Conservation (phyloP, 2,797 vertebrate species). For the Darevskia nairensis region DNA sequence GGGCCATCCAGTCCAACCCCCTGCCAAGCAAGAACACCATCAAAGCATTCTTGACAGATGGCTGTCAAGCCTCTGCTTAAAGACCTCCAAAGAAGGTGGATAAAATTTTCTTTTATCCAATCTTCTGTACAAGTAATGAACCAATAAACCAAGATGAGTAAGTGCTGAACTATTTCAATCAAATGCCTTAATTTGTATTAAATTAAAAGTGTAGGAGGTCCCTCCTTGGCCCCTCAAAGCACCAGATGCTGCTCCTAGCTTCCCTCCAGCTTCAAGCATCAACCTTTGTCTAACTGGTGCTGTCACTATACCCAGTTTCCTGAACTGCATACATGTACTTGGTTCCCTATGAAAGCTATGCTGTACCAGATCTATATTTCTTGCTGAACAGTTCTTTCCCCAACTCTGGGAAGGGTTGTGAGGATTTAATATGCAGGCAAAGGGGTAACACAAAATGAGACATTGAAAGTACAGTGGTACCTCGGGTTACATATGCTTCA, state of each 20-base stretch:
- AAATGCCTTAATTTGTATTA: neutral
- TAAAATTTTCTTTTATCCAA: neutral
- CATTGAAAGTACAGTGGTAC: neutral
- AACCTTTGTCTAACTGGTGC: neutral
- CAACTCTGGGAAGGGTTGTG: neutral
- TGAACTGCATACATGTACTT: neutral
- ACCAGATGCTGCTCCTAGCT: neutral
- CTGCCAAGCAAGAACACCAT: no score
- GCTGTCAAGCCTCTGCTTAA: no score
- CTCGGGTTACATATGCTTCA: no score
- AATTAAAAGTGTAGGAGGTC: neutral
- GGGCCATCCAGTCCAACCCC: no score
- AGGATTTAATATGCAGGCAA: neutral
- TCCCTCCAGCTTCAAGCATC: neutral
- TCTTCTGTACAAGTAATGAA: neutral
- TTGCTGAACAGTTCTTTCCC: neutral
- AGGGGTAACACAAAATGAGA: neutral
- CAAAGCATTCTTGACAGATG: no score
- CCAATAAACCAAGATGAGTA: neutral
- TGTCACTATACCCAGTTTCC: neutral
- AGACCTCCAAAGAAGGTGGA: no score
- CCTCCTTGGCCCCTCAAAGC: neutral
- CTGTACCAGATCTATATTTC: neutral
- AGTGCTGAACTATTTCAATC: neutral
- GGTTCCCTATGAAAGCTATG: no score